Percentiles rank a stretch among this genome's conserved stretches.
Evolutionary conservation across 2,797 vertebrate genomes (phyloP).

Genomic region (Salmo trutta): DNA sequence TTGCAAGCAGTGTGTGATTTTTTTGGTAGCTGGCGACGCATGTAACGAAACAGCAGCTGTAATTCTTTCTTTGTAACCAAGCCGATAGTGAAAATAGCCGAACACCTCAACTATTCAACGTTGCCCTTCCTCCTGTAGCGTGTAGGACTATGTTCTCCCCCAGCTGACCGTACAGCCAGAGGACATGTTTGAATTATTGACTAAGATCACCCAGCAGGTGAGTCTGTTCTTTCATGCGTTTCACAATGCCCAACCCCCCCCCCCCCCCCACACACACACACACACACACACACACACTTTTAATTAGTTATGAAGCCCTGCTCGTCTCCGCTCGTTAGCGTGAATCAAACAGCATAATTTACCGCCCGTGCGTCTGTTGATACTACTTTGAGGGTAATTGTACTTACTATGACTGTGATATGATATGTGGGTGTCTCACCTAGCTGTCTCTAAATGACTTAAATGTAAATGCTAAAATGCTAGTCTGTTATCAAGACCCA

Average conservation of each 20-base stretch:
- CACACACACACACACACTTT: background rate
- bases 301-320: conserved; percentile 41
- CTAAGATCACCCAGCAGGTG: conserved; percentile 43
- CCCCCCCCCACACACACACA: background rate
- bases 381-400: too few species aligned
- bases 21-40: background rate
- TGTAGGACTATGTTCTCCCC: background rate
- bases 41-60: background rate
- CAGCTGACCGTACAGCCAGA: background rate
- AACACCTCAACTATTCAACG: background rate
- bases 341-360: conserved; percentile 43
- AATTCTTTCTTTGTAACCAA: background rate
- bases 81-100: background rate
- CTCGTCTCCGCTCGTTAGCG: conserved; percentile 13
- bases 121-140: conserved; percentile 1
- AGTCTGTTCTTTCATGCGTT: conserved; percentile 38
- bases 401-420: too few species aligned
- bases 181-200: conserved; percentile 58
- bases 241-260: conserved; percentile 17
- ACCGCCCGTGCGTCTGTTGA: conserved; percentile 23
- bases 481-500: too few species aligned
- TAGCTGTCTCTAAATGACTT: too few species aligned
- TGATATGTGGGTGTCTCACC: too few species aligned
- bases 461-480: too few species aligned
- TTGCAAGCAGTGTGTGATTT: background rate